A percentile compares a stretch with the other conserved stretches of the same genome.
These are phyloP conservation scores for Pollenia amentaria DNA, from an alignment of 2,888 invertebrate genomes.

Conservation along the genomic window DNA sequence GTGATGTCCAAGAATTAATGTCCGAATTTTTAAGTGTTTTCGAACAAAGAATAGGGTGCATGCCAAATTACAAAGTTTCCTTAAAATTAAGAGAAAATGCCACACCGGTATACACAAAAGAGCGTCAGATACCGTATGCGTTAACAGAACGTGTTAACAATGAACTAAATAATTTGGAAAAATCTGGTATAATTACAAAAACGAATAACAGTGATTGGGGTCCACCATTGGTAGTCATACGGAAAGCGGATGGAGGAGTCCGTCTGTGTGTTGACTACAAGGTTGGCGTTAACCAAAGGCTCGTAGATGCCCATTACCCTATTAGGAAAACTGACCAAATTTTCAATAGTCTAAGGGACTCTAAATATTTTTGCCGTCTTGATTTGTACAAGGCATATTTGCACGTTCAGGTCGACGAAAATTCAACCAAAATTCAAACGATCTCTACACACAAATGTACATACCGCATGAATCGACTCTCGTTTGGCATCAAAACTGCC, in stretches of 20 bases:
- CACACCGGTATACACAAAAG: constrained; percentile 40
- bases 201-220: constrained; percentile 17
- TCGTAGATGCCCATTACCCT: constrained; percentile 19
- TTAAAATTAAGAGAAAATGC: constrained; percentile 35
- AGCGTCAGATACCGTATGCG: constrained; percentile 19
- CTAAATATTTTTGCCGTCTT: background rate
- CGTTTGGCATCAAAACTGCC: background rate
- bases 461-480: constrained; percentile 18
- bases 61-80: background rate
- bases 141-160: background rate
- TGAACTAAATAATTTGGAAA: background rate
- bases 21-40: background rate
- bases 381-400: constrained; percentile 25
- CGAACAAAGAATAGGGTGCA: constrained; percentile 38
- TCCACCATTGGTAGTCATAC: constrained; percentile 29
- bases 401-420: constrained; percentile 4
- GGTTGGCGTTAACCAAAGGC: constrained; percentile 13
- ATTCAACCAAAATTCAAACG: background rate
- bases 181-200: background rate
- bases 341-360: constrained; percentile 46
- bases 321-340: constrained; percentile 49
- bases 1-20: background rate
- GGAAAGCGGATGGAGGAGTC: constrained; percentile 24
- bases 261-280: constrained; percentile 2
- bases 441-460: constrained; percentile 34